Conservation (phyloP, 2,888 invertebrate genomes). For the Latheticus oryzae region DNA sequence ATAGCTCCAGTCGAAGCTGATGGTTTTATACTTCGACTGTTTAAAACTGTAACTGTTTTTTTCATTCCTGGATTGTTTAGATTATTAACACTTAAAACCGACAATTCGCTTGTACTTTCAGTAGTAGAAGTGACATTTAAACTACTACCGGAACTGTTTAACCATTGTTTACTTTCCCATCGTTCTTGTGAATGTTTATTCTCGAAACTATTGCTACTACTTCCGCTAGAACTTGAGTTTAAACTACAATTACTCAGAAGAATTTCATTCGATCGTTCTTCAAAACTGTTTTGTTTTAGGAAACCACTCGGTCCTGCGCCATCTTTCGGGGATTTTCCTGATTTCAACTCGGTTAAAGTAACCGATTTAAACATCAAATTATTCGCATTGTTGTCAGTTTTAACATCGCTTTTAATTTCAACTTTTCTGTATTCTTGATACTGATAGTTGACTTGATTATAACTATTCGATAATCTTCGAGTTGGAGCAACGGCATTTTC, state of each 20-base stretch:
- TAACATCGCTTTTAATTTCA: slow-evolving; percentile 51
- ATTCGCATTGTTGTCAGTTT: slow-evolving; percentile 66
- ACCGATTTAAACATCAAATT: slow-evolving; percentile 54
- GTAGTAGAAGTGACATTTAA: slow-evolving; percentile 61
- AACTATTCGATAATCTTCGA: slow-evolving; percentile 47
- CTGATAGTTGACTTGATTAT: slow-evolving; percentile 51
- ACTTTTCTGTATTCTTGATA: slow-evolving; percentile 52
- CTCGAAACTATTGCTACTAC: slow-evolving; percentile 66
- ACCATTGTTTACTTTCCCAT: slow-evolving; percentile 62
- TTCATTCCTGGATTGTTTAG: slow-evolving; percentile 40
- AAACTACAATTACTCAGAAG: slow-evolving; percentile 70
- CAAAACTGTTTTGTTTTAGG: slow-evolving; percentile 47
- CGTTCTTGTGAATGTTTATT: slow-evolving; percentile 54
- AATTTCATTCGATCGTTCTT: slow-evolving; percentile 61
- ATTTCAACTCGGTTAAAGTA: slow-evolving; percentile 44
- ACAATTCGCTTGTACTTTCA: slow-evolving; percentile 60
- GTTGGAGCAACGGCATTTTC: slow-evolving; percentile 59
- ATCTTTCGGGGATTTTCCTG: slow-evolving; percentile 28
- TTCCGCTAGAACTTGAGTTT: slow-evolving; percentile 68
- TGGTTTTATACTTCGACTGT: slow-evolving; percentile 60
- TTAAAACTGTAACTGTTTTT: slow-evolving; percentile 35
- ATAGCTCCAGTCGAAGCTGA: slow-evolving; percentile 83
- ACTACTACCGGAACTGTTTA: slow-evolving; percentile 61
- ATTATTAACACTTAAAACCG: slow-evolving; percentile 57
- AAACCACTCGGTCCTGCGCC: slow-evolving; percentile 34